A percentile compares a stretch with the other conserved stretches of the same genome.
phyloP scores from a whole-genome alignment of 2,888 invertebrate species.

The Dysmachus trigonus region DNA sequence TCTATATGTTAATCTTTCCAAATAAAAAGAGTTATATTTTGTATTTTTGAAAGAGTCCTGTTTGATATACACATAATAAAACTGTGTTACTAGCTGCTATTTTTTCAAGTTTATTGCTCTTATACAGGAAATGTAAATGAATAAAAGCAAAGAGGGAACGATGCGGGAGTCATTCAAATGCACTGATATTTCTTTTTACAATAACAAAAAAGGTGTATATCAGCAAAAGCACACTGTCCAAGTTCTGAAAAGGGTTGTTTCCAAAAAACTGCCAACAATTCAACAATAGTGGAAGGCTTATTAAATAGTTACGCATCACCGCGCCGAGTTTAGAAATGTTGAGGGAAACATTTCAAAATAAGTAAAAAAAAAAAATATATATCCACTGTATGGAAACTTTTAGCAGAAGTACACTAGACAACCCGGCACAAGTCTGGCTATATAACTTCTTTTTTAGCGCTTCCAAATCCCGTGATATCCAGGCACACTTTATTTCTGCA shows the following conservation, averaged over 20 bases:
- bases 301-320: neutral
- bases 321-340: neutral
- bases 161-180: neutral
- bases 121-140: neutral
- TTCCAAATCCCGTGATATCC: neutral
- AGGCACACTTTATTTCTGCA: neutral
- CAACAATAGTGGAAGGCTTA: neutral
- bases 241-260: neutral
- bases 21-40: no score
- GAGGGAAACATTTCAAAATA: neutral
- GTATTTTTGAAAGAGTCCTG: no score
- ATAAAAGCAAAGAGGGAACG: neutral
- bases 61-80: no score
- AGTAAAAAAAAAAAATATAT: neutral
- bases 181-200: neutral
- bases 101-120: no score
- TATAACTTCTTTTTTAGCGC: neutral
- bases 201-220: neutral
- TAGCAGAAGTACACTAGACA: neutral
- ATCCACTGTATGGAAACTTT: neutral
- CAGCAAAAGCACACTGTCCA: neutral
- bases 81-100: no score
- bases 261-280: neutral
- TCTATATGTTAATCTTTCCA: no score
- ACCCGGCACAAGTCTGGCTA: neutral